Base-by-base conservation (phyloP, 2,797 vertebrate genomes). In the Anguilla pacifica region DNA sequence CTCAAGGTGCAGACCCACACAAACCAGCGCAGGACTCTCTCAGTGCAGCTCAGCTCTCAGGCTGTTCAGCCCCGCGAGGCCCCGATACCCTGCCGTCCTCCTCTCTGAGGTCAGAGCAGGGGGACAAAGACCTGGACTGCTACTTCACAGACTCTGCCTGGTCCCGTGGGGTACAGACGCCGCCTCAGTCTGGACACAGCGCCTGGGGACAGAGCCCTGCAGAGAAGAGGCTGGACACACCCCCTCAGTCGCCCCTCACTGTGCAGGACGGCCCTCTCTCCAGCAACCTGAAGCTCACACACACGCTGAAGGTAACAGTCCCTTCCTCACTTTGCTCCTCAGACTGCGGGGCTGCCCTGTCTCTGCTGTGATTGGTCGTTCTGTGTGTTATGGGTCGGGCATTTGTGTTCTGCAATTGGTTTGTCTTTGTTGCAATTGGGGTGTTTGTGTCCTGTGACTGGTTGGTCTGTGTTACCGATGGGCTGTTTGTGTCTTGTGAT, bases 141-240 rank as follows among this genome's bases (percentile, higher is more conserved):
- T 89, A 86, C 67, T 89, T 89, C 81, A 84, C 85, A 0, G 88
- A 89, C 67, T 86, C 88, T 28, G 31, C 43, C 25, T 89, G 88
- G 88, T 74, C 84, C 59, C 61, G 72, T 1, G 84, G 1, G 59
- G 46, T 35, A 9, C 84, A 22, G 46, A 28, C 57, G 1, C 39
- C 22, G 28, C 39, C 57, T 2, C 55, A 74, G n/a, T 49, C 31
- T 31, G 35, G 67, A 43, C 46, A 79, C 10, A 9, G 31, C 13
- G 28, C 51, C 5, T 51, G 19, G 9, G 28, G 81, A 39, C 70
- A 35, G 83, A 55, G 2, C 19, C 31, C 43, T 39, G 43, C 25
- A 15, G 72, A 74, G 59, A 11, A 17, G 43, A 57, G 31, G 57
- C 35, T 28, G 0, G 74, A 82, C 7, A 39, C 55, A 19, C 9